Conservation (phyloP, 2,888 invertebrate species). For the Orgyia antiqua region DNA sequence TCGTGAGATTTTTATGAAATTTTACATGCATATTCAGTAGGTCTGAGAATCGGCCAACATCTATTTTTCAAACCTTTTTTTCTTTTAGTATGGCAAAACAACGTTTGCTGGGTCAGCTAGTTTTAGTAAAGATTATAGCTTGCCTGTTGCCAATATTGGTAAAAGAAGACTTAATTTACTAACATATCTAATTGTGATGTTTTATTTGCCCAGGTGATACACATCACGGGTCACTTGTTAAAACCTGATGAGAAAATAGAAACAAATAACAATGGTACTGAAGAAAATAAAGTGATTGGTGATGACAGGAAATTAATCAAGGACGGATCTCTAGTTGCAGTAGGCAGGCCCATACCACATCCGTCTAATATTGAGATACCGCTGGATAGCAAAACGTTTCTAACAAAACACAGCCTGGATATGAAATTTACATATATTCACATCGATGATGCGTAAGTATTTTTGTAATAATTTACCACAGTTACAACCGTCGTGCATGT, state of each 20-base stretch:
- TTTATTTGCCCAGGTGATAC: slow-evolving; percentile 87
- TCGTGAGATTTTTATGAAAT: too few species aligned
- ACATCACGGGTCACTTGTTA: slow-evolving; percentile 89
- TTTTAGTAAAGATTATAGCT: too few species aligned
- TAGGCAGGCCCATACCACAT: slow-evolving; percentile 91
- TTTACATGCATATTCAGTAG: too few species aligned
- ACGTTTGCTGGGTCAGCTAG: too few species aligned
- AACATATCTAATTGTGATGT: too few species aligned
- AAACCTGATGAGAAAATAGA: slow-evolving; percentile 46
- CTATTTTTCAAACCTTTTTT: too few species aligned
- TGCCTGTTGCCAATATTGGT: too few species aligned
- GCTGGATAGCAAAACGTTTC: slow-evolving; percentile 91
- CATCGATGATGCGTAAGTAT: slow-evolving; percentile 93
- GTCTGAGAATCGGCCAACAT: too few species aligned
- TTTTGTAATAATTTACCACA: slow-evolving; percentile 4
- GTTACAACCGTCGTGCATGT: not conserved
- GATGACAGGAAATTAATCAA: slow-evolving; percentile 38
- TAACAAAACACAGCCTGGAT: slow-evolving; percentile 93
- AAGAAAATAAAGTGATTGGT: slow-evolving; percentile 49
- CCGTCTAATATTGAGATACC: slow-evolving; percentile 95
- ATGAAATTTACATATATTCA: slow-evolving; percentile 98
- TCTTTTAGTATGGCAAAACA: too few species aligned
- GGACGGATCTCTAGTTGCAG: slow-evolving; percentile 81
- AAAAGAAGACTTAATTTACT: too few species aligned
- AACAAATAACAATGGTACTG: slow-evolving; percentile 37